Evolutionary conservation across 2,888 invertebrate species (phyloP).

Genomic region (Brachyptera putata): DNA sequence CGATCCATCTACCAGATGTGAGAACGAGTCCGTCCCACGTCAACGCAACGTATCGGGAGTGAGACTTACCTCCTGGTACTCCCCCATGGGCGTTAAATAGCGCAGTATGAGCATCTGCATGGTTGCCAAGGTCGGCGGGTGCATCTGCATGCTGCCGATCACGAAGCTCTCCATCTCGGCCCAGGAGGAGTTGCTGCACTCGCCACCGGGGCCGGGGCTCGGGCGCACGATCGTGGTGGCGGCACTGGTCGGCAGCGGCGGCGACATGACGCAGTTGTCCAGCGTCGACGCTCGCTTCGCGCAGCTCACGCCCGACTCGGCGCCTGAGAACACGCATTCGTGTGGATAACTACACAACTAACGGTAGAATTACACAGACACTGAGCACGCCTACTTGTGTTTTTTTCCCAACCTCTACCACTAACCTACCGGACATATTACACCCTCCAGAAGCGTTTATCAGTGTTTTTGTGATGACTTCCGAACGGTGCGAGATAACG

Average conservation of each 20-base stretch:
- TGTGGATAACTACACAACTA: no score
- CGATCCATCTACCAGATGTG: no score
- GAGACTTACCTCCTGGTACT: constrained; percentile 84
- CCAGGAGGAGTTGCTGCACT: constrained; percentile 85
- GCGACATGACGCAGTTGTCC: constrained; percentile 29
- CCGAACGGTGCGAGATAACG: no score
- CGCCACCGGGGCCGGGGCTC: constrained; percentile 38
- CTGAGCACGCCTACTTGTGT: no score
- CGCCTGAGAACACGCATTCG: background rate
- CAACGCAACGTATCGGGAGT: no score
- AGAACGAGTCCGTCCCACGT: no score
- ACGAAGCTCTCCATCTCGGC: constrained; percentile 85
- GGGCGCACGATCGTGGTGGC: constrained; percentile 2
- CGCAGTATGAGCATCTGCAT: constrained; percentile 89
- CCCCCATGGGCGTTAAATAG: constrained; percentile 95
- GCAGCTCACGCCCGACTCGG: background rate
- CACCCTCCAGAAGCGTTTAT: no score
- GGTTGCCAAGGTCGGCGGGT: constrained; percentile 83
- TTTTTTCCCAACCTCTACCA: no score
- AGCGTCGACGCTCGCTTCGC: constrained; percentile 1
- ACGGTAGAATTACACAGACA: no score
- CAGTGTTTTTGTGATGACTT: no score
- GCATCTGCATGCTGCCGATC: constrained; percentile 84
- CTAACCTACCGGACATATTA: no score
- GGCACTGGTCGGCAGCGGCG: constrained; percentile 24